Base-by-base conservation (phyloP, 2,888 invertebrate genomes). In the Ischnura elegans region DNA sequence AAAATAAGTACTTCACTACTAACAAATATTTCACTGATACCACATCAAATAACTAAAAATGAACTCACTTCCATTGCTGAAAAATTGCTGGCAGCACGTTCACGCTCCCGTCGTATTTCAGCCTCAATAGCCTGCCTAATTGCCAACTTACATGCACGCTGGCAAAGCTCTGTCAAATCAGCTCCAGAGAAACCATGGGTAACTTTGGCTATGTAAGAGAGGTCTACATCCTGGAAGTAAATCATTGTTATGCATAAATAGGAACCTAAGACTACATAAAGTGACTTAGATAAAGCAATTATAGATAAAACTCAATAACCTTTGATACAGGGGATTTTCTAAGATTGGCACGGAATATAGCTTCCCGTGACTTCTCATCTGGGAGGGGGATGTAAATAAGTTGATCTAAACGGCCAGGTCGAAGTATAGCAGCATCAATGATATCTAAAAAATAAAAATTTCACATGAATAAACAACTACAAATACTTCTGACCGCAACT, bases 381-480 rank as follows among this genome's bases (percentile, higher is more conserved):
- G 99, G 99, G 96, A 99, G 97, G 95, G 99, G 99, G 97, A 99
- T 99, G 97, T 99, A 99, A 96, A 99, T 99, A 95, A 99, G 97
- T 96, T 99, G 99, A 97, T 99, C 99, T 94, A 99, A 97, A 95
- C 99, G 98, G 43, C 99, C 99, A 45, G 99, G 99, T 96, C 99
- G 98, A 95, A 99, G 97, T 96, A 99, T 99, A 94, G 99, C 99
- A 94, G 99, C 99, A 97, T 99, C 99, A 96, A 99, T 99, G 95
- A 99, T 99, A 96, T 99, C 99, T 95, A 97, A 96, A 95, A 96
- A 94, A 95, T 94, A 29, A 93, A 94, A 47, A 47, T 47, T 94
- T 87, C 46, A 94, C 94, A 94, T 93, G 87, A 85, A 46, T 8
- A 3, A 84, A 21, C 29, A 84, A 2, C 42, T 84, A 84, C n/a